Evolutionary conservation across 1,140 invertebrate genomes (phyloP).

Genomic region (Cotesia typhae): DNA sequence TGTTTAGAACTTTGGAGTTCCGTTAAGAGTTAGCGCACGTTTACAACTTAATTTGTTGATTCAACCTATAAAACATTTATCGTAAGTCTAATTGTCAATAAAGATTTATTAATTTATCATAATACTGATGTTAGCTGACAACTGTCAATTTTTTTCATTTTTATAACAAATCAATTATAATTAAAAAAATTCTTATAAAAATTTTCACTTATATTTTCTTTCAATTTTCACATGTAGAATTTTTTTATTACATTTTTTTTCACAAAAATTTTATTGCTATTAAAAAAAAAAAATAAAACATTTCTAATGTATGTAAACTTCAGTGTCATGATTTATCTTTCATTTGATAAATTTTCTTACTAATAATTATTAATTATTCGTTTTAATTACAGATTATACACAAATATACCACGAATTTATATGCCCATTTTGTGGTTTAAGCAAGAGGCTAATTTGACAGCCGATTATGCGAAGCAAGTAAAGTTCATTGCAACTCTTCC

Average conservation of each 20-base stretch:
- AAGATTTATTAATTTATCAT: neutral
- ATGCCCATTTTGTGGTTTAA: conserved; percentile 81
- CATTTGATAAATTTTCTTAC: neutral
- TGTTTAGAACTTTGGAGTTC: conserved; percentile 71
- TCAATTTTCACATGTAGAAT: no score
- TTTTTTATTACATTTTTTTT: no score
- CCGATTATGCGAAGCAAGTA: conserved; percentile 68
- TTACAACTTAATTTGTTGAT: conserved; percentile 80
- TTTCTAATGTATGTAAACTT: neutral
- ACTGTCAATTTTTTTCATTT: no score
- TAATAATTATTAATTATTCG: neutral
- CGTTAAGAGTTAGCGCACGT: conserved; percentile 72
- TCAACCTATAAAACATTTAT: conserved; percentile 66
- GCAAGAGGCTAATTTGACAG: conserved; percentile 71
- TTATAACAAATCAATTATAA: no score
- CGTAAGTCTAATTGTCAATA: conserved; percentile 62
- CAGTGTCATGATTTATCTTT: no score
- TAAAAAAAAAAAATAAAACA: neutral
- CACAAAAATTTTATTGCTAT: neutral
- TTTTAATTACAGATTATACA: conserved; percentile 63
- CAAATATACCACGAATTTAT: conserved; percentile 67
- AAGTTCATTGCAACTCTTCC: conserved; percentile 66
- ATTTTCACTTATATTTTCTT: no score
- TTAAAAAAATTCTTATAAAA: no score
- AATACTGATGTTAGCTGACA: no score